A percentile compares a stretch with the other conserved stretches of the same genome.
phyloP scores from a whole-genome alignment of 1,140 invertebrate genomes.

The Drosophila setifemur region DNA sequence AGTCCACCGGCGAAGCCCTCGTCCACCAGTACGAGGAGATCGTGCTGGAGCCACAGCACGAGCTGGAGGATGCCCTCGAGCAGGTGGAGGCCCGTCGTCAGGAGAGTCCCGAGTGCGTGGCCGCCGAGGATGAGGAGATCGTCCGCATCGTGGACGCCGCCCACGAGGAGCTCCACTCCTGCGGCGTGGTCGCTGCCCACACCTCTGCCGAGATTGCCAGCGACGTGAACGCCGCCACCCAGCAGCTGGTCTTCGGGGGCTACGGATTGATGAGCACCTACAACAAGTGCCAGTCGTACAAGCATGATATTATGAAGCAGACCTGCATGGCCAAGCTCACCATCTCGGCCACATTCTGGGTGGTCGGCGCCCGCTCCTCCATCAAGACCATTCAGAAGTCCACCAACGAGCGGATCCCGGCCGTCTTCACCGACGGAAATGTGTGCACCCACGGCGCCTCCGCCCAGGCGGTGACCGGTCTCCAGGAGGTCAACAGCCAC shows the following conservation, averaged over 20 bases:
- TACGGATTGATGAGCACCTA: slow-evolving; percentile 44
- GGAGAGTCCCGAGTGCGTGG: slow-evolving; percentile 59
- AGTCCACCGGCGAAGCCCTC: slow-evolving; percentile 45
- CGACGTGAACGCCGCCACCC: slow-evolving; percentile 61
- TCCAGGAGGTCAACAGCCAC: slow-evolving; percentile 42
- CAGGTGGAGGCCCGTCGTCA: slow-evolving; percentile 54
- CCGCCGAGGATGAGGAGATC: slow-evolving; percentile 52
- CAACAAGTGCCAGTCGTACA: slow-evolving; percentile 57
- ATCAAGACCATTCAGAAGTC: slow-evolving; percentile 60
- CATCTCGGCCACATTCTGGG: slow-evolving; percentile 43
- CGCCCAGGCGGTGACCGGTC: slow-evolving; percentile 37
- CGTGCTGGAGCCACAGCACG: slow-evolving; percentile 63
- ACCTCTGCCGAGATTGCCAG: slow-evolving; percentile 52
- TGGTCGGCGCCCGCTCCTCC: slow-evolving; percentile 56
- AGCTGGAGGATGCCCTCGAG: slow-evolving; percentile 58
- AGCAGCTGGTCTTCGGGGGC: slow-evolving; percentile 67
- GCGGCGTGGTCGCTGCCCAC: slow-evolving; percentile 47
- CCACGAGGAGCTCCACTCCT: slow-evolving; percentile 53
- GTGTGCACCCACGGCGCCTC: slow-evolving; percentile 61
- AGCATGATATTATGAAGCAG: slow-evolving; percentile 30
- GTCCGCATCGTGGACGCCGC: slow-evolving; percentile 40
- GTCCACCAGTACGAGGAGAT: slow-evolving; percentile 65
- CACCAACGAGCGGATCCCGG: slow-evolving; percentile 60
- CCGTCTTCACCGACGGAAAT: slow-evolving; percentile 58
- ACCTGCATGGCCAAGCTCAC: slow-evolving; percentile 57